Evolutionary conservation across 2,888 invertebrate genomes (phyloP), one percentile per base, ranked within the genome.

Genomic region (Frankliniella intonsa): DNA sequence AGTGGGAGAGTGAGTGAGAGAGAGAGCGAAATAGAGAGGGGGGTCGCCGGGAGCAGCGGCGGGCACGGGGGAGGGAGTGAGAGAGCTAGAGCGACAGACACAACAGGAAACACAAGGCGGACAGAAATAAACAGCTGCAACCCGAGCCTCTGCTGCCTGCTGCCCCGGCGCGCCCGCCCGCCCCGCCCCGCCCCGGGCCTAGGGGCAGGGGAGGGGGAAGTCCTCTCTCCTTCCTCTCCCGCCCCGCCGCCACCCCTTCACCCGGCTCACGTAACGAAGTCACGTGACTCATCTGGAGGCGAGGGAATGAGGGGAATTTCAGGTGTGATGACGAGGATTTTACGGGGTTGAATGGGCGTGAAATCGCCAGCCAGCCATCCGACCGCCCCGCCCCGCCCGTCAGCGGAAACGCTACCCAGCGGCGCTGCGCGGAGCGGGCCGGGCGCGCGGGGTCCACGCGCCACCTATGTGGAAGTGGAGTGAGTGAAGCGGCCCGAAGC

Each of bases 91-190:
- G 22, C 69, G 69, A 69, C 9, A 69, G 69, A 69, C 69, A 69
- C 69, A 69, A 69, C 69, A 69, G 69, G 69, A 69, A 69, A 69
- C 69, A 69, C 69, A 69, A 69, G 69, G 69, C 69, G 69, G 69
- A 69, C 69, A 69, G 69, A 69, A 69, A 69, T 69, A 69, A 69
- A 69, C 69, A 22, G 69, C 69, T 69, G 69, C 69, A 69, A 69
- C 69, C 69, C 69, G 69, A 69, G 55, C 55, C 38, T 2, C 38
- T 38, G 38, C 38, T 38, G 38, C 38, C 38, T 38, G 38, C 38
- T 38, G 38, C 69, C 69, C 51, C 51, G 51, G 12, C 12, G 51
- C 10, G 10, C 51, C 51, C 10, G 51, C 51, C 51, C 51, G 51
- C 10, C 51, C 51, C 51, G 51, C 10, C 51, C 51, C 51, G 51